Evolutionary conservation across 2,113 vertebrate genomes (phyloP), one percentile per base, ranked within the genome.

Genomic region (Epinephelus moara): DNA sequence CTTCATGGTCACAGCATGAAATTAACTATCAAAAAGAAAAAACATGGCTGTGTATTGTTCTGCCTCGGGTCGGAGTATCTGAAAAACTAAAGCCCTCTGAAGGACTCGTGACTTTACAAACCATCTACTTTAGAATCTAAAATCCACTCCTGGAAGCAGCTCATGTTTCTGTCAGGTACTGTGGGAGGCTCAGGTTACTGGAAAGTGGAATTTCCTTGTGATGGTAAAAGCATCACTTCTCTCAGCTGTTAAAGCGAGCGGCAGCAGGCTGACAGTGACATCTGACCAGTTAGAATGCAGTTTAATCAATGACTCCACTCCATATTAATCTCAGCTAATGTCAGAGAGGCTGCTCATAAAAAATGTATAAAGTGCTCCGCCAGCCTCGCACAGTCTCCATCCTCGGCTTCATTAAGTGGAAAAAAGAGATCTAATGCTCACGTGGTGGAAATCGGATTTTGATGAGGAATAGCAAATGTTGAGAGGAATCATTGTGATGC

Each of bases 241-340:
- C 33, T 53, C 78, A 70, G 14, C 6, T 23, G 49, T 25, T 52
- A n/a, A 47, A 53, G 79, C 59, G 74, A 61, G 25, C 0, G 14
- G 45, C 60, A 30, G 77, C 45, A 75, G 81, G 78, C 49, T 53
- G 49, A 64, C 17, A 59, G 61, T 62, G 79, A 87, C 70, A 79
- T 78, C 69, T 80, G 81, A 86, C 76, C 84, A 62, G 75, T 68
- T 52, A 23, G 72, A 85, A 64, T 49, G 62, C 73, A 62, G 66
- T 88, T 83, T 79, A 82, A 83, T 83, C 88, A 87, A 73, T 8
- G 64, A 72, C 73, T 84, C 61, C 79, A 40, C 79, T 80, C 55
- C 49, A 74, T 74, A 80, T 84, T 86, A 69, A 86, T 88, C 70
- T 82, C 75, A 49, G 82, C 69, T 77, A 72, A 84, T 81, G 82